These are phyloP conservation scores for Zenarchopterus dispar DNA, from an alignment of 2,797 vertebrate species.

Conservation along the genomic window DNA sequence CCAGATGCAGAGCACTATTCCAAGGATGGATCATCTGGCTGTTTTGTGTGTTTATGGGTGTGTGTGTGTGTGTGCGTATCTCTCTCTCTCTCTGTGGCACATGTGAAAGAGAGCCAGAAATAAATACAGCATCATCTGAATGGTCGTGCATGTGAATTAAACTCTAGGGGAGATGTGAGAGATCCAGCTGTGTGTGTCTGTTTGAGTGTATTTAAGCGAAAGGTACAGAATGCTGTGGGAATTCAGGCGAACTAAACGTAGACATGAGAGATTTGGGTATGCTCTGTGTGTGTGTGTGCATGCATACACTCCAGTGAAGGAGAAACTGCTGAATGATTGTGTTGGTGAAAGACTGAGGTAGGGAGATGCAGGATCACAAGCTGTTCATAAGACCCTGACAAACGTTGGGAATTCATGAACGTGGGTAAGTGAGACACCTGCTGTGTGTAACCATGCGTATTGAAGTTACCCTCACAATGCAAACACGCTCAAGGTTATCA, in stretches of 20 bases:
- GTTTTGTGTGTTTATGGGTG: slow-evolving; percentile 11
- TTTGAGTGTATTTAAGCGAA: slow-evolving; percentile 45
- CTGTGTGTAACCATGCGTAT: slow-evolving; percentile 3
- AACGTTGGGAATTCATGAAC: slow-evolving; percentile 7
- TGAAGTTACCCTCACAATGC: slow-evolving; percentile 7
- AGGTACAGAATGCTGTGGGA: slow-evolving; percentile 42
- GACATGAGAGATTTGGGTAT: slow-evolving; percentile 31
- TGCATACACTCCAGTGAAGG: slow-evolving; percentile 7
- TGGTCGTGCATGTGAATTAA: slow-evolving; percentile 56
- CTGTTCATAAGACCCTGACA: slow-evolving; percentile 17
- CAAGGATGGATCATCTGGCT: slow-evolving; percentile 60
- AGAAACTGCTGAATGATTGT: slow-evolving; percentile 28
- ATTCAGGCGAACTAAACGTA: slow-evolving; percentile 53
- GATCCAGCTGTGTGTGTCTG: slow-evolving; percentile 46
- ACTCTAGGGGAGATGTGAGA: slow-evolving; percentile 46
- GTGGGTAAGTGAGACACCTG: slow-evolving; percentile 13
- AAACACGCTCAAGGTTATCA: slow-evolving; percentile 57
- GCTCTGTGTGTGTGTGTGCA: background rate
- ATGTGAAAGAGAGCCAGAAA: slow-evolving; percentile 25
- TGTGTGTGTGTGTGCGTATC: background rate
- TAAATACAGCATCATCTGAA: slow-evolving; percentile 49
- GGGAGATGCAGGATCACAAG: slow-evolving; percentile 17
- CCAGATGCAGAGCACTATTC: slow-evolving; percentile 62
- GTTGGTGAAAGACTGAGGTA: slow-evolving; percentile 1
- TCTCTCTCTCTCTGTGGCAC: slow-evolving; percentile 5